Conservation (phyloP, 2,888 invertebrate species). For the Morinoia aosen region DNA sequence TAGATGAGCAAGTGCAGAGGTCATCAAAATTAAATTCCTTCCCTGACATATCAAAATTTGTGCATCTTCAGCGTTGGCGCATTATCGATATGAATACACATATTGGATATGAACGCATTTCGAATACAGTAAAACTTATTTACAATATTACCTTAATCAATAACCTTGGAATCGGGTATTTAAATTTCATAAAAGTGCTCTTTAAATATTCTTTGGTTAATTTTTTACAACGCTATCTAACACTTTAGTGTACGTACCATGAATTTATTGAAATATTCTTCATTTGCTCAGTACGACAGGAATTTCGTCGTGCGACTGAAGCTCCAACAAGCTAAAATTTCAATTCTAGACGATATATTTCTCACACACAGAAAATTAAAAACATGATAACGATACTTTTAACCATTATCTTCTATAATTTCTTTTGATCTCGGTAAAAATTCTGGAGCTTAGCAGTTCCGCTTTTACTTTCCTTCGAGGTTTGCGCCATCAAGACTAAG, state of each 20-base stretch:
- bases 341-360: too few species aligned
- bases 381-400: too few species aligned
- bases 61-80: neutral
- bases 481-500: too few species aligned
- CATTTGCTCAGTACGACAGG: neutral
- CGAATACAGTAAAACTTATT: neutral
- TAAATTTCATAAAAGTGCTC: neutral
- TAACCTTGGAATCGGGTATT: neutral
- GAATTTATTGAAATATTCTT: neutral
- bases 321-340: neutral
- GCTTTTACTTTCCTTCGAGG: too few species aligned
- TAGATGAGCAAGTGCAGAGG: neutral
- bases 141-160: neutral
- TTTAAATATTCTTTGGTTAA: neutral
- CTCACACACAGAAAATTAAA: too few species aligned
- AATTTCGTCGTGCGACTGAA: neutral
- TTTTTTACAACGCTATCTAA: neutral
- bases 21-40: neutral
- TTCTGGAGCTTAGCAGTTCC: too few species aligned
- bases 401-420: too few species aligned
- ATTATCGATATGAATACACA: neutral
- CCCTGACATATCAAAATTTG: neutral
- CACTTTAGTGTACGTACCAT: neutral
- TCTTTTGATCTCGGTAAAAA: too few species aligned
- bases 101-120: neutral